Conservation (phyloP, 2,797 vertebrate species). For the Rhinoraja longicauda region DNA sequence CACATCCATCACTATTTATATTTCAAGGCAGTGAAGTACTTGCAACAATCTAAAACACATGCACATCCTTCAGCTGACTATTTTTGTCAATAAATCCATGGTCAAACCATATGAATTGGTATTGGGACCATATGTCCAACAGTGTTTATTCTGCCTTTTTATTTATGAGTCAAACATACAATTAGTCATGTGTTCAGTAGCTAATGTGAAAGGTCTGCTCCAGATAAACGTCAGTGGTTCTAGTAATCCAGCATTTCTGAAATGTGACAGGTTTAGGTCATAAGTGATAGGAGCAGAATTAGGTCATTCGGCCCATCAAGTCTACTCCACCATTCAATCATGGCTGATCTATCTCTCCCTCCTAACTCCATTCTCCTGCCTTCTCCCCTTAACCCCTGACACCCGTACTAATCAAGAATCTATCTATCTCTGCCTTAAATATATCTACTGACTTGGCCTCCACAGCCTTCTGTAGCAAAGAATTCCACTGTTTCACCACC, state of each 20-base stretch:
- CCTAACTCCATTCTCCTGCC: no score
- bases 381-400: no score
- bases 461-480: no score
- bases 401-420: no score
- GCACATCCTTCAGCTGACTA: background rate
- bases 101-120: background rate
- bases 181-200: background rate
- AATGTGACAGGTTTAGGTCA: background rate
- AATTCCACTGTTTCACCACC: no score
- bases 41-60: background rate
- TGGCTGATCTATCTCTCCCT: no score
- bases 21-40: background rate
- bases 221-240: background rate
- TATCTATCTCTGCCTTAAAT: no score
- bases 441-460: no score
- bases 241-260: background rate
- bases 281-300: no score
- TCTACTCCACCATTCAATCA: no score
- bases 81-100: no score
- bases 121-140: background rate
- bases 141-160: background rate
- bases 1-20: background rate
- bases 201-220: background rate
- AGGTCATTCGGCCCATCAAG: background rate
- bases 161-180: background rate